Evolutionary conservation across 2,797 vertebrate genomes (phyloP).

Genomic region (Mallotus villosus): DNA sequence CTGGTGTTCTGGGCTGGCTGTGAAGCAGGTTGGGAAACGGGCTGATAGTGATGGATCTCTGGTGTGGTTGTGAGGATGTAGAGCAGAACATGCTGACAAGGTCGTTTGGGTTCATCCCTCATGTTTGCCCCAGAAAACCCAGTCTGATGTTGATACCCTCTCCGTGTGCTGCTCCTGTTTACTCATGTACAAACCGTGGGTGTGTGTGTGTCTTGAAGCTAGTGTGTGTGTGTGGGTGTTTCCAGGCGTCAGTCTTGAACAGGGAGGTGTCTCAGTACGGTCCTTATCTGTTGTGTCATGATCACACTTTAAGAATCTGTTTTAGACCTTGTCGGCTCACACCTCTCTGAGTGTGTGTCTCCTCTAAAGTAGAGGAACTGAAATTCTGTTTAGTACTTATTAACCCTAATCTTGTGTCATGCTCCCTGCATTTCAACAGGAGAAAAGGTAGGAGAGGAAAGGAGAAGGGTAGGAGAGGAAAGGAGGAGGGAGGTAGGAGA

Average conservation of each 20-base stretch:
- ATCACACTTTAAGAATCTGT: conserved; percentile 8
- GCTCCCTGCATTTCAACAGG: background rate
- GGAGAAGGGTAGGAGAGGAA: background rate
- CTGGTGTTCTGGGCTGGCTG: too few species aligned
- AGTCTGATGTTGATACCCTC: background rate
- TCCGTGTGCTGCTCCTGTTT: background rate
- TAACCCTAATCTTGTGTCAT: background rate
- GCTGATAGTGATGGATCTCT: too few species aligned
- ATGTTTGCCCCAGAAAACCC: background rate
- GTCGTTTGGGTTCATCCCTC: conserved; percentile 1
- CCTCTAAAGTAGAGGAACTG: background rate
- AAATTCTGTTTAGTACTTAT: background rate
- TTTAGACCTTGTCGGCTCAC: conserved; percentile 2
- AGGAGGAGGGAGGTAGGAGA: background rate
- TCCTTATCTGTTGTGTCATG: conserved; percentile 26
- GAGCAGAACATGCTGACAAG: conserved; percentile 7
- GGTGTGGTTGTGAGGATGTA: too few species aligned
- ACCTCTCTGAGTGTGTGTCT: background rate
- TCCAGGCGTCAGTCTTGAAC: conserved; percentile 20
- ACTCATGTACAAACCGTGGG: background rate
- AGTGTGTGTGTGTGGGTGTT: background rate
- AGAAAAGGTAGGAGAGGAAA: background rate
- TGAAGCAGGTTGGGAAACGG: too few species aligned
- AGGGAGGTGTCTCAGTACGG: conserved; percentile 11
- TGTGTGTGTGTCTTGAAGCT: too few species aligned